Evolutionary conservation across 2,888 invertebrate species (phyloP), one percentile per base, ranked within the genome.

Genomic region (Aquatica leii): DNA sequence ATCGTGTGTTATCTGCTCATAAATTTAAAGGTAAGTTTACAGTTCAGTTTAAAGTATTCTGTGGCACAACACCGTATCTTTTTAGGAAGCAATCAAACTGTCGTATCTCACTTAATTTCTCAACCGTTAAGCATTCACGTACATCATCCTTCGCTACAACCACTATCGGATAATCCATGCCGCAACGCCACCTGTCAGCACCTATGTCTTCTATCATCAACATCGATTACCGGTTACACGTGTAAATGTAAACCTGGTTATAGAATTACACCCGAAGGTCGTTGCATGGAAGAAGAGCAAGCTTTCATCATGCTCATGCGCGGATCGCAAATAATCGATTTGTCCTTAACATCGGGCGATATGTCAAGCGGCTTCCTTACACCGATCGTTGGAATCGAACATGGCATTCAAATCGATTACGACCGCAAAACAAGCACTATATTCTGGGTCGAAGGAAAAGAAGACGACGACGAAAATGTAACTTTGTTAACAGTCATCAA

Each of bases 71-170:
- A 5, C 18, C 2, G 17, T 49, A 24, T 24, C 49, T 1, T 67
- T 66, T 18, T 54, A 74, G 97, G 98, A 12, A 86, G 88, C 20
- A 96, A 97, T 78, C 95, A 97, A 80, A 94, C 94, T 0, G 95
- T 98, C 0, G 94, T 97, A 0, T 95, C 95, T 0, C 97, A 97
- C 80, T 84, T 97, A 59, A 96, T 98, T 69, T 94, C 95, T 1
- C 96, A 97, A 81, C 98, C 98, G 0, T 84, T 98, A 2, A 97
- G 97, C 6, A 94, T 99, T 66, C 95, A 95, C 76, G 96, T 97
- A 0, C 94, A 96, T 73, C 98, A 98, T 81, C 94, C 96, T 0
- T 93, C 95, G 0, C 83, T 98, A 51, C 99, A 99, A 80, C 97
- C 97, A 0, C 82, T 86, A 64, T 85, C 88, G 12, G 81, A 86